A percentile compares a stretch with the other conserved stretches of the same genome.
Evolutionary conservation across 2,797 vertebrate genomes (phyloP).

Genomic region (Arrhamphus sclerolepis): DNA sequence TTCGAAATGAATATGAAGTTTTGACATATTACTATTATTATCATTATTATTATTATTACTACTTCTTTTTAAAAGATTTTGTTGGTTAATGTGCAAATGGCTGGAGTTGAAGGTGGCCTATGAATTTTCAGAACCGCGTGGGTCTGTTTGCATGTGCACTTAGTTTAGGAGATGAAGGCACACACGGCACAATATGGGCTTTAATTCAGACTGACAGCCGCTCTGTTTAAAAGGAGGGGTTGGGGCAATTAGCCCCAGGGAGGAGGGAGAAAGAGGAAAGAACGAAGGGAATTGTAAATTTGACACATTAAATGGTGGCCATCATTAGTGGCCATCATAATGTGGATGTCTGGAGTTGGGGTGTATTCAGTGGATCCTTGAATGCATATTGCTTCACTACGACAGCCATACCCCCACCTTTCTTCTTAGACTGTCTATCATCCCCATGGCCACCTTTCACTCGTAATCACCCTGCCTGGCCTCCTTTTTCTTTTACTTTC

Average conservation of each 20-base stretch:
- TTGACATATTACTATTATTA: not conserved
- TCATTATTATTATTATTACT: too few relatives aligned
- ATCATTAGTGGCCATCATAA: conserved; percentile 73
- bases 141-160: conserved; percentile 28
- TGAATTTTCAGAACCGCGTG: conserved; percentile 29
- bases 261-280: conserved; percentile 54
- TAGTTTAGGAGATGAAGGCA: conserved; percentile 42
- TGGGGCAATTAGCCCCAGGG: conserved; percentile 77
- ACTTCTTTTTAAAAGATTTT: not conserved
- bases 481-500: conserved; percentile 59
- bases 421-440: conserved; percentile 65
- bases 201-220: conserved; percentile 79
- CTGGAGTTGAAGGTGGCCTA: conserved; percentile 48
- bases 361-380: conserved; percentile 73
- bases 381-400: conserved; percentile 69
- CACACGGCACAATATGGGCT: conserved; percentile 77
- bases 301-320: conserved; percentile 80
- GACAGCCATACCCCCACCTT: conserved; percentile 45
- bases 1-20: not conserved
- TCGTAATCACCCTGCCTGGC: conserved; percentile 63
- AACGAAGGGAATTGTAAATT: conserved; percentile 74
- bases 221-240: conserved; percentile 76
- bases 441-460: conserved; percentile 71
- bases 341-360: conserved; percentile 72
- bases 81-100: not conserved